These are phyloP conservation scores for Alouatta palliata DNA, from an alignment of 2,113 vertebrate genomes.

Conservation along the genomic window DNA sequence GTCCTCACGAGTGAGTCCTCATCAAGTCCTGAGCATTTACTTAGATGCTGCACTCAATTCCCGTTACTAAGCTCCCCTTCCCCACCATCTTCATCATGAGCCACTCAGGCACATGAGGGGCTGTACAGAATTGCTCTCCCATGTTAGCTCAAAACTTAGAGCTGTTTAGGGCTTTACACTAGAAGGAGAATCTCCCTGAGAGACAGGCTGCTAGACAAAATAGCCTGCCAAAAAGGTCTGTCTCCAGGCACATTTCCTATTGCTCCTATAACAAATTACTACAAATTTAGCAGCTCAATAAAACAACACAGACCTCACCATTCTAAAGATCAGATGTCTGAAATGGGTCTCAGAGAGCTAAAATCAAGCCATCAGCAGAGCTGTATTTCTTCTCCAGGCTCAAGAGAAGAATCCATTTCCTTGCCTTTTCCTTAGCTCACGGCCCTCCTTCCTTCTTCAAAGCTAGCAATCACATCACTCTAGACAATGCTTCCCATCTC, in stretches of 20 bases:
- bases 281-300: not conserved
- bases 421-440: not conserved
- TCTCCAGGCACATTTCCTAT: not conserved
- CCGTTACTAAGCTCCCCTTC: accelerated
- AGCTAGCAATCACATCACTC: not conserved
- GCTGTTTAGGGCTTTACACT: not conserved
- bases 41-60: not conserved
- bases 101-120: not conserved
- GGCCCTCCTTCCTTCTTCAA: not conserved
- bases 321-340: not conserved
- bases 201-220: not conserved
- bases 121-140: not conserved
- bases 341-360: not conserved
- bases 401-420: not conserved
- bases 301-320: not conserved
- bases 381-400: not conserved
- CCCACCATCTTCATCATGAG: not conserved
- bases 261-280: not conserved
- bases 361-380: not conserved
- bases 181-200: not conserved
- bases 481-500: too few relatives aligned
- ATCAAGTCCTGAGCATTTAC: not conserved
- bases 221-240: not conserved
- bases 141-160: not conserved
- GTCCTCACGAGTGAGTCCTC: not conserved